Base-by-base conservation (phyloP, 2,888 invertebrate genomes). In the Acleris laterana region DNA sequence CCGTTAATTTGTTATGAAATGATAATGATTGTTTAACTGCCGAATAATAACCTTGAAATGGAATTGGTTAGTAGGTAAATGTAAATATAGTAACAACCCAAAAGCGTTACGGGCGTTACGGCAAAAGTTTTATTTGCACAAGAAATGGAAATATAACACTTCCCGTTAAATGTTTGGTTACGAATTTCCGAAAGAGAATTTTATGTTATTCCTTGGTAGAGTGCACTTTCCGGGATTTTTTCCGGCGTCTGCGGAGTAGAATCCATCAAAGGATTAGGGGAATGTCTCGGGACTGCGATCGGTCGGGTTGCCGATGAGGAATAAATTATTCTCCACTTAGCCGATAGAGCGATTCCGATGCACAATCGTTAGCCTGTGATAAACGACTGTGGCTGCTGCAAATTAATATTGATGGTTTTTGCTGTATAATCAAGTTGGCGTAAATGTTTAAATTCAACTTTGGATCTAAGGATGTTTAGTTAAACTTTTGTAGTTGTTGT, bases 261-360 rank as follows among this genome's bases (percentile, higher is more conserved):
- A 91, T 92, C 90, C 89, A 91, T 93, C 90, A 90, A 90, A 89
- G 89, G 92, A 92, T 93, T 90, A 90, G 83, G 86, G 81, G 77
- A 78, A 77, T 80, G 83, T 86, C 85, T 82, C 82, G 78, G 80
- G 77, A 80, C 79, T 75, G 78, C 76, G 82, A 87, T 87, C 86
- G 85, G 82, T 86, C 84, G 80, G 83, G 86, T 87, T 87, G 84
- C 75, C 82, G 85, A 83, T 88, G 84, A 81, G 81, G 87, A 88
- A 91, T 90, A 90, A 89, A 90, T 91, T 89, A 90, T 88, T 78
- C 83, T 76, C 81, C 87, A 87, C 85, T 89, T 89, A 87, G 79
- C 74, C 82, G 81, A 82, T 76, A 79, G 77, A 77, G 75, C 78
- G 81, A 85, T 85, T 83, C 77, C 79, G 78, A 79, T 61, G 58